Percentiles rank a stretch among this genome's conserved stretches.
phyloP scores from a whole-genome alignment of 2,113 vertebrate genomes.

The Polypterus bichir region DNA sequence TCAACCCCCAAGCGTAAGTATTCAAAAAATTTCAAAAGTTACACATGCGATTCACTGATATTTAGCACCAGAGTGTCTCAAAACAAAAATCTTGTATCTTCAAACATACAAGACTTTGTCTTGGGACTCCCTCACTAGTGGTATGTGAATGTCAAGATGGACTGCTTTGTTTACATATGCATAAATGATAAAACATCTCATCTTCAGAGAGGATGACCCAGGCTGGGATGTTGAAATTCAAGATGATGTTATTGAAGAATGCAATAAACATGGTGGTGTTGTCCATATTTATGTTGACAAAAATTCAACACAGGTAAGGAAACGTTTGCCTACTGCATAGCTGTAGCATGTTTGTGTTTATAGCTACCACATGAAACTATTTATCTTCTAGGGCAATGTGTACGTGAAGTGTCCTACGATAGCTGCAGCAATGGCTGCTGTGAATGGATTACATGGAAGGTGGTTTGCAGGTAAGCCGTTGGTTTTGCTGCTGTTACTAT shows the following conservation, averaged over 20 bases:
- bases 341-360: neutral
- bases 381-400: constrained; percentile 69
- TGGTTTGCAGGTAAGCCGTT: constrained; percentile 79
- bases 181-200: neutral
- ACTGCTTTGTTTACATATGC: neutral
- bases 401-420: constrained; percentile 94
- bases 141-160: too few relatives aligned
- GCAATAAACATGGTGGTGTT: constrained; percentile 92
- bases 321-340: neutral
- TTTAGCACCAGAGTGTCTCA: too few relatives aligned
- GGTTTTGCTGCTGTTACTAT: too few relatives aligned
- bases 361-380: neutral
- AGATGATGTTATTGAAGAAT: constrained; percentile 93
- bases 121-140: neutral
- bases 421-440: constrained; percentile 82
- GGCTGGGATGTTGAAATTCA: constrained; percentile 92
- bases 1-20: constrained; percentile 82
- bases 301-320: constrained; percentile 81
- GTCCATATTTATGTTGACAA: constrained; percentile 94
- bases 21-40: neutral
- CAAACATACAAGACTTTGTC: neutral
- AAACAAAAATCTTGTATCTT: too few relatives aligned
- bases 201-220: constrained; percentile 68
- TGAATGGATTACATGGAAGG: constrained; percentile 78
- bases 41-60: too few relatives aligned